Evolutionary conservation across 2,797 vertebrate species (phyloP), one percentile per base, ranked within the genome.

Genomic region (Rhynchotus rufescens): DNA sequence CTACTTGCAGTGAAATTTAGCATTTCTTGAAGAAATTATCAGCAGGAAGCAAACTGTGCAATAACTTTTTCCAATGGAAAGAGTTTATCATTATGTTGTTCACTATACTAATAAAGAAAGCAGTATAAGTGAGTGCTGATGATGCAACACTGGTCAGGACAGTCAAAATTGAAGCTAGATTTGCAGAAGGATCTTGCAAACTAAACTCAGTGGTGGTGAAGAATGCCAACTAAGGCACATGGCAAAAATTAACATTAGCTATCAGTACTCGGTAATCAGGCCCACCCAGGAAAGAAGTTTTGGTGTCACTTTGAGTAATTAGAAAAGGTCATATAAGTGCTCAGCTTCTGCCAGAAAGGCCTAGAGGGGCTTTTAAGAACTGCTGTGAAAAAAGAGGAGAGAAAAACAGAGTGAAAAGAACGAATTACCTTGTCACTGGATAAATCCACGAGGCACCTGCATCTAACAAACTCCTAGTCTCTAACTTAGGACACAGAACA

Each of bases 281-380:
- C 20, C 56, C 72, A 68, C 71, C 83, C 72, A 71, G 75, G 40
- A 93, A 52, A 95, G 60, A 88, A 69, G 89, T 84, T 78, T 82
- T 88, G 61, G 80, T 89, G 90, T 77, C 72, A 82, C 81, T 90
- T 68, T 64, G 65, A 81, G 71, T 84, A 74, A 86, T 86, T 88
- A 91, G 56, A 57, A 93, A 82, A 86, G 80, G 88, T 86, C 84
- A 88, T 44, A 36, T 82, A 68, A 36, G 75, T 82, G 84, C 79
- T 91, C 86, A 91, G 6, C 61, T 82, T 49, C 65, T 71, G 65
- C 71, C 68, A 82, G 65, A 88, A 91, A 93, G 64, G 45, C 78
- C 79, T 90, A 86, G 60, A 77, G 68, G 36, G 40, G 52, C 65
- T 90, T 94, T 90, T 90, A 81, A 61, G 36, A 84, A 74, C 49